Evolutionary conservation across 37 sponge, comb jelly and placozoan species (phyloP).

Genomic region (Mnemiopsis leidyi): DNA sequence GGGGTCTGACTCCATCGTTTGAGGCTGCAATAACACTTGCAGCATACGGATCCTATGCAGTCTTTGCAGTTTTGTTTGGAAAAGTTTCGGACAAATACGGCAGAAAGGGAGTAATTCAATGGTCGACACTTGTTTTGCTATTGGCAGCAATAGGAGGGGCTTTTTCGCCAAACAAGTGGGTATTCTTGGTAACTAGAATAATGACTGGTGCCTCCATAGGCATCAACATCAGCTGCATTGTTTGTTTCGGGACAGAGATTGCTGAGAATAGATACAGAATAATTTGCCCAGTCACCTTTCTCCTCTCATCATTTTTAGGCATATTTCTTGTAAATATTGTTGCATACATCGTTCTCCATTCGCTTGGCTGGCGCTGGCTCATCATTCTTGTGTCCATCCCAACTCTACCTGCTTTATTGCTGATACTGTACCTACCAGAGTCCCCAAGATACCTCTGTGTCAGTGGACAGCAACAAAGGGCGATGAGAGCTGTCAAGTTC

Average conservation of each 20-base stretch:
- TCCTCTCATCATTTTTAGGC: not conserved
- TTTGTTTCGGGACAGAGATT: not conserved
- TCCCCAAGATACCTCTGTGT: not conserved
- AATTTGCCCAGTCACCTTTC: not conserved
- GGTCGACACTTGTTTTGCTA: not conserved
- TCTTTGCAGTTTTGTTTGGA: not conserved
- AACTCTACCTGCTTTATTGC: not conserved
- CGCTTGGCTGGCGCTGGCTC: slow-evolving; percentile 7
- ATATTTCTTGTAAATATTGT: not conserved
- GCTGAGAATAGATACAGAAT: not conserved
- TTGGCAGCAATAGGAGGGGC: not conserved
- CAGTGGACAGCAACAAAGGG: slow-evolving; percentile 4
- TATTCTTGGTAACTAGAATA: not conserved
- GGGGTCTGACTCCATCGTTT: not conserved
- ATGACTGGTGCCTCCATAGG: not conserved
- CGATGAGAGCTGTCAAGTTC: slow-evolving; percentile 10
- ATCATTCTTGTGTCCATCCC: not conserved
- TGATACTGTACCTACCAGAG: not conserved
- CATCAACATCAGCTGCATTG: not conserved
- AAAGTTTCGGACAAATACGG: slow-evolving; percentile 9
- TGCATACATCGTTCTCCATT: not conserved
- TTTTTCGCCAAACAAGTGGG: not conserved
- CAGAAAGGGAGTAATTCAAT: not conserved
- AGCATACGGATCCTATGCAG: not conserved
- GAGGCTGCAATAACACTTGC: not conserved